Evolutionary conservation across 2,797 vertebrate species (phyloP).

Genomic region (Sebastes diaconus): DNA sequence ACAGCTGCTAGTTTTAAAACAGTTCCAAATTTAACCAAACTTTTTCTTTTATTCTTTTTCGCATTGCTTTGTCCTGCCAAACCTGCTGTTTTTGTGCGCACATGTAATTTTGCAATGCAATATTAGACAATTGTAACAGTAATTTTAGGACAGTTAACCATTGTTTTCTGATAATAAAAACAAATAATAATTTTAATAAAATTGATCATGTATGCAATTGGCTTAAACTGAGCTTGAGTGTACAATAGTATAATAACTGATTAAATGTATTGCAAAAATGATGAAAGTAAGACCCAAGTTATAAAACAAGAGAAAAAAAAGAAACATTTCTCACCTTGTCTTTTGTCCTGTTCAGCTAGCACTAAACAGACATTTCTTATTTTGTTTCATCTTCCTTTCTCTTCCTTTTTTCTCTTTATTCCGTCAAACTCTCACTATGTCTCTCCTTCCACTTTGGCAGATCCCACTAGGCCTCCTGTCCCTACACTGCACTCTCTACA

Average conservation of each 20-base stretch:
- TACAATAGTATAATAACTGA: not conserved
- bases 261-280: not conserved
- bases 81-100: not conserved
- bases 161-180: not conserved
- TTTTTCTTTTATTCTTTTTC: no score
- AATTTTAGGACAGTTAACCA: not conserved
- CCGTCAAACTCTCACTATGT: slow-evolving; percentile 29
- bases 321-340: not conserved
- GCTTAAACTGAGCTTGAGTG: not conserved
- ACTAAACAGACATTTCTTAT: slow-evolving; percentile 13
- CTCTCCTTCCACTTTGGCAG: slow-evolving; percentile 57
- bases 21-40: no score
- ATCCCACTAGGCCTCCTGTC: slow-evolving; percentile 66
- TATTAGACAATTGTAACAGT: not conserved
- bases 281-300: not conserved
- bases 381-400: slow-evolving; percentile 1
- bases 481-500: slow-evolving; percentile 62
- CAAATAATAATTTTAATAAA: not conserved
- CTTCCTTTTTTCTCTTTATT: slow-evolving; percentile 22
- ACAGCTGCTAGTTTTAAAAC: no score
- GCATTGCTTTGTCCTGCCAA: not conserved
- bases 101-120: not conserved
- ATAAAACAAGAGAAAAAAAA: not conserved
- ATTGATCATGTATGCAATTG: not conserved
- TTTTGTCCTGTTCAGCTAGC: not conserved